phyloP scores from a whole-genome alignment of 2,113 vertebrate genomes.

The Takifugu bimaculatus region DNA sequence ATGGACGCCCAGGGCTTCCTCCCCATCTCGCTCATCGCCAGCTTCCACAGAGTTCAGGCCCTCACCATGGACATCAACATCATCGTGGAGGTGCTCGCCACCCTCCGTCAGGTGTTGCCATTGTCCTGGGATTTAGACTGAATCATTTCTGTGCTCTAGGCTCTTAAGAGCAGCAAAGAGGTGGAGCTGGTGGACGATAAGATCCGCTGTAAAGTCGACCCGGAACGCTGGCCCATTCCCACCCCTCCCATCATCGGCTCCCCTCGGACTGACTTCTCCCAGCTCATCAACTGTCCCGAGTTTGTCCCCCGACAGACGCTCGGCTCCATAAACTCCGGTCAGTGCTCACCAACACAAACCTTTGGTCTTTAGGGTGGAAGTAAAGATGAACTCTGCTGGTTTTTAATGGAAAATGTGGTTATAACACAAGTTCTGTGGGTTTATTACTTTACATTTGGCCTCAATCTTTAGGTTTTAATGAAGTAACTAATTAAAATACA shows the following conservation, averaged over 20 bases:
- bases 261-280: conserved; percentile 88
- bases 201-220: conserved; percentile 85
- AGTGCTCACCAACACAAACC: conserved; percentile 5
- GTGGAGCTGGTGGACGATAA: conserved; percentile 87
- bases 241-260: conserved; percentile 70
- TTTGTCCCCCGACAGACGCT: conserved; percentile 87
- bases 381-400: too few relatives aligned
- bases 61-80: conserved; percentile 87
- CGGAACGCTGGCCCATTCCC: conserved; percentile 94
- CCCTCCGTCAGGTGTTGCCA: background rate
- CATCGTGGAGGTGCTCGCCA: conserved; percentile 81
- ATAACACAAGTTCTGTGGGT: background rate
- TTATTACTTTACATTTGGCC: background rate
- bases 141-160: conserved; percentile 65
- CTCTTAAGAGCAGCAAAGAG: conserved; percentile 88
- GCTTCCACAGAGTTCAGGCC: conserved; percentile 92
- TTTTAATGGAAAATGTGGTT: too few relatives aligned
- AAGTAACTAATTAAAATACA: too few relatives aligned
- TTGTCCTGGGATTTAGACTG: background rate
- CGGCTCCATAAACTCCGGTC: conserved; percentile 77
- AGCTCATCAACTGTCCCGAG: conserved; percentile 93
- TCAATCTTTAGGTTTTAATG: too few relatives aligned
- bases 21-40: conserved; percentile 89
- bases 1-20: conserved; percentile 94
- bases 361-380: background rate